phyloP scores from a whole-genome alignment of 2,888 invertebrate genomes.

The Agriopis aurantiaria region DNA sequence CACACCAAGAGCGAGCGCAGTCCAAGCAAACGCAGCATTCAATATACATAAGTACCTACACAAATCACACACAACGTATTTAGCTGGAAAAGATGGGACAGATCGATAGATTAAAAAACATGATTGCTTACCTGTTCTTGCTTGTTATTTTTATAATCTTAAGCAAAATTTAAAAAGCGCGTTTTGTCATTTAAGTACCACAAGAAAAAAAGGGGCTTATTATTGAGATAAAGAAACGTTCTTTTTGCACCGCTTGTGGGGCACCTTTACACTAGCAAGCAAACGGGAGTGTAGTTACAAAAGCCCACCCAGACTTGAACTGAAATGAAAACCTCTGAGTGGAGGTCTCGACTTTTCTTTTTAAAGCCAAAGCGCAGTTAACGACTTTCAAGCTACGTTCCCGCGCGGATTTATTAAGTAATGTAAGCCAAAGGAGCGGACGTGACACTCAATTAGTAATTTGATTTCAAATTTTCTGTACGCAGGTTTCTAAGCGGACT shows the following conservation, averaged over 20 bases:
- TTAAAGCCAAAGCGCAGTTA: conserved; percentile 71
- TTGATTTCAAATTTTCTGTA: conserved; percentile 68
- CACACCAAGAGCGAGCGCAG: conserved; percentile 58
- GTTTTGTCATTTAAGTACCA: not conserved
- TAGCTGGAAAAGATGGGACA: conserved; percentile 72
- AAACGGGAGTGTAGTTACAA: conserved; percentile 54
- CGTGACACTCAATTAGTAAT: conserved; percentile 77
- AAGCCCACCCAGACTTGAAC: conserved; percentile 65
- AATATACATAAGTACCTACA: conserved; percentile 55
- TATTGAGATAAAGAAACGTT: conserved; percentile 54
- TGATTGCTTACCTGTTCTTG: conserved; percentile 17
- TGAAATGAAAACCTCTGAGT: conserved; percentile 72
- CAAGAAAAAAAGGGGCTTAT: conserved; percentile 43
- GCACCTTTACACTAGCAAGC: conserved; percentile 59
- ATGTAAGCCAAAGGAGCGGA: conserved; percentile 70
- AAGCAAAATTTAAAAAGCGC: conserved; percentile 23
- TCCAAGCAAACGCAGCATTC: conserved; percentile 49
- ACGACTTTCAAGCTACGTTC: conserved; percentile 70
- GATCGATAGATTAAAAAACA: conserved; percentile 61
- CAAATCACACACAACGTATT: conserved; percentile 72
- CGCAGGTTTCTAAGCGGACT: conserved; percentile 57
- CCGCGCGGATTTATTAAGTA: conserved; percentile 68
- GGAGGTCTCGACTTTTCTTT: conserved; percentile 73
- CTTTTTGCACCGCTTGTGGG: conserved; percentile 49
- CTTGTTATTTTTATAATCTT: conserved; percentile 9